Evolutionary conservation across 2,113 vertebrate genomes (phyloP).

Genomic region (rat (Rattus norvegicus)): GRCr8 NC_086023.1:124436501-124437000

Average conservation of each 20-base stretch:
- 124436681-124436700: not conserved
- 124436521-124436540: slow-evolving; percentile 69
- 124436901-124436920: not conserved
- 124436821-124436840: not conserved
- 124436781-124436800: not conserved
- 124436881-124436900: not conserved
- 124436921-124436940: not conserved
- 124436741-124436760: slow-evolving; percentile 32
- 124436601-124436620: slow-evolving; percentile 29
- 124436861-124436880: not conserved
- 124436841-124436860: not conserved
- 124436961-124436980: too few species aligned
- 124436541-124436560: slow-evolving; percentile 66
- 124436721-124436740: slow-evolving; percentile 8
- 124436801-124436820: not conserved
- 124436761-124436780: slow-evolving; percentile 53
- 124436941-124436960: not conserved
- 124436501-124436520: slow-evolving; percentile 72
- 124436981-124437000: not conserved
- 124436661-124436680: not conserved
- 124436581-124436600: slow-evolving; percentile 58
- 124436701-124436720: slow-evolving; percentile 18
- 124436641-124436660: slow-evolving; percentile 36
- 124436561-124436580: slow-evolving; percentile 66
- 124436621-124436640: slow-evolving; percentile 38